Percentiles rank a stretch among this genome's conserved stretches.
Conservation (phyloP, 2,113 vertebrate species). For the Corythornis cristatus region DNA sequence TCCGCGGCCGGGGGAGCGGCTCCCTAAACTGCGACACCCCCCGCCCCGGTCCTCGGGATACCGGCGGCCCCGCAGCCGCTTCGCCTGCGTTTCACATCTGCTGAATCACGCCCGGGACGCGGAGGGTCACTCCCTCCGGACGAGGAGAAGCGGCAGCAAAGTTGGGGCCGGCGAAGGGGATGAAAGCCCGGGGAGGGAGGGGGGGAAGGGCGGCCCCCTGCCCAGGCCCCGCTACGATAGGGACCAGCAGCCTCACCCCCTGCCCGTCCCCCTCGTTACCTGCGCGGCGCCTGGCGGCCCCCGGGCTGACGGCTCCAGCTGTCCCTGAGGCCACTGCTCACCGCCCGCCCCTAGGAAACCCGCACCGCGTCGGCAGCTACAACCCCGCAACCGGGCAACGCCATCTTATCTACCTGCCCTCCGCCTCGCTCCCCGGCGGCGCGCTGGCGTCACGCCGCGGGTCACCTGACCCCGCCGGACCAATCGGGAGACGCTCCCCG, state of each 20-base stretch:
- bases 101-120: not conserved
- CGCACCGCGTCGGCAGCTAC: not conserved
- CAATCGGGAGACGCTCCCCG: not conserved
- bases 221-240: not conserved
- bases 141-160: not conserved
- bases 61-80: not conserved
- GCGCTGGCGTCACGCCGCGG: not conserved
- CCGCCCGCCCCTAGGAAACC: not conserved
- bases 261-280: not conserved
- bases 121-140: accelerated
- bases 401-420: conserved; percentile 49
- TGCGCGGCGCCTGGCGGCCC: not conserved
- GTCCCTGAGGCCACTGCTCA: not conserved
- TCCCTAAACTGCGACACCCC: not conserved
- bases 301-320: not conserved
- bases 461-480: not conserved
- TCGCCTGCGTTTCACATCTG: not conserved
- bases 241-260: not conserved
- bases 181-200: too few species aligned
- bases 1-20: too few species aligned
- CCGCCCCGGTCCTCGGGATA: too few species aligned
- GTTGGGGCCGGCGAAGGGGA: too few species aligned
- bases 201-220: not conserved
- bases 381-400: not conserved
- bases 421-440: not conserved